Percentiles rank a stretch among this genome's conserved stretches.
These are phyloP conservation scores for Cyanoliseus patagonus DNA, from an alignment of 2,113 vertebrate species.

Conservation along the genomic window DNA sequence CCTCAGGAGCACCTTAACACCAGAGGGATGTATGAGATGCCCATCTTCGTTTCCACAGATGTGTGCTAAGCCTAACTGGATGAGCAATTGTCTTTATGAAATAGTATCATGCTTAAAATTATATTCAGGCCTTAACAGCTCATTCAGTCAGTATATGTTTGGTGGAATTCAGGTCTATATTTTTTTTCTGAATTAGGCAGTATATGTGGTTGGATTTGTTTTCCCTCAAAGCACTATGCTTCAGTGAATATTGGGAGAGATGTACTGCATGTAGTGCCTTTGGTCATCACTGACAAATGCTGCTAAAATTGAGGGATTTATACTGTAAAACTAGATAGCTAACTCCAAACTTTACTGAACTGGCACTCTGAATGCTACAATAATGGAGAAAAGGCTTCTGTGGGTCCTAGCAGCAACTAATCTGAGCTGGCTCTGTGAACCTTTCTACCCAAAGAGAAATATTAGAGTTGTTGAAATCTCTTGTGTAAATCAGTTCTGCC, in stretches of 20 bases:
- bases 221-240: background rate
- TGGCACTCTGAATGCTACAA: background rate
- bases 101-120: background rate
- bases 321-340: background rate
- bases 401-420: background rate
- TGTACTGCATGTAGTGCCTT: background rate
- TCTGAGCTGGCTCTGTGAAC: background rate
- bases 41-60: background rate
- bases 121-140: background rate
- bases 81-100: background rate
- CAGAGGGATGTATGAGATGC: background rate
- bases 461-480: background rate
- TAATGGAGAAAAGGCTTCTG: background rate
- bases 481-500: background rate
- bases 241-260: background rate
- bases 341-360: background rate
- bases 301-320: background rate
- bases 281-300: background rate
- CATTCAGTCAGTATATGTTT: background rate
- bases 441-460: background rate
- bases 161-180: background rate
- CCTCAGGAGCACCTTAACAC: background rate
- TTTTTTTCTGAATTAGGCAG: background rate
- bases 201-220: background rate
- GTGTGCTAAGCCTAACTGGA: background rate